phyloP scores from a whole-genome alignment of 2,888 invertebrate genomes.

The Plutella xylostella region DNA sequence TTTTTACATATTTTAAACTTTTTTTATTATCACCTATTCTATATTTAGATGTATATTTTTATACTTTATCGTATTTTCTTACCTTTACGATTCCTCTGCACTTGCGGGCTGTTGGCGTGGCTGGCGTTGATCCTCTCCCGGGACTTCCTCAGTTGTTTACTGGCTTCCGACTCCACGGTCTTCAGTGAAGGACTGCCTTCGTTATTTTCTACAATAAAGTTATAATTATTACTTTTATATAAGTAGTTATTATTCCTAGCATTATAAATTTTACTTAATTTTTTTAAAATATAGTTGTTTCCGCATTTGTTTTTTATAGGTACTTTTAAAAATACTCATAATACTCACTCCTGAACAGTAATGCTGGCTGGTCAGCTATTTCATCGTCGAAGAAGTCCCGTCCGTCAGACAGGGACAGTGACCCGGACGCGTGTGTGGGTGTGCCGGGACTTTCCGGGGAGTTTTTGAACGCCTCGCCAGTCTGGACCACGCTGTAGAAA shows the following conservation, averaged over 20 bases:
- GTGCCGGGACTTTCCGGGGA: constrained; percentile 77
- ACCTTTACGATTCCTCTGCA: constrained; percentile 56
- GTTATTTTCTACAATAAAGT: constrained; percentile 42
- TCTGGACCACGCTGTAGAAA: constrained; percentile 15
- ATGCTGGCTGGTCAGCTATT: constrained; percentile 89
- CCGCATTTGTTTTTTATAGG: background rate
- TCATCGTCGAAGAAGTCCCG: constrained; percentile 90
- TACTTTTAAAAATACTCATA: too few species aligned
- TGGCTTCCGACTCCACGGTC: constrained; percentile 45
- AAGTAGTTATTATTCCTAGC: too few species aligned
- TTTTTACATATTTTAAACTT: too few species aligned
- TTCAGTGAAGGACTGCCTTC: constrained; percentile 51
- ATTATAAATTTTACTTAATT: too few species aligned
- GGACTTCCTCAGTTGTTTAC: constrained; percentile 46
- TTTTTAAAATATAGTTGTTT: too few species aligned
- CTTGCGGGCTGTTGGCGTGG: constrained; percentile 51
- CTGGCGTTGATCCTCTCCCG: constrained; percentile 57
- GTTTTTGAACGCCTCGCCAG: constrained; percentile 44
- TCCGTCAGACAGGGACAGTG: constrained; percentile 84
- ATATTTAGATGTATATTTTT: too few species aligned
- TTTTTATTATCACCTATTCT: too few species aligned
- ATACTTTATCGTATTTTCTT: too few species aligned
- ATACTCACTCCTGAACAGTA: constrained; percentile 80
- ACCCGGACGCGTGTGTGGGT: constrained; percentile 83
- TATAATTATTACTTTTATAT: too few species aligned